phyloP scores from a whole-genome alignment of 2,113 vertebrate genomes.

The Anarhynchus alexandrinus region DNA sequence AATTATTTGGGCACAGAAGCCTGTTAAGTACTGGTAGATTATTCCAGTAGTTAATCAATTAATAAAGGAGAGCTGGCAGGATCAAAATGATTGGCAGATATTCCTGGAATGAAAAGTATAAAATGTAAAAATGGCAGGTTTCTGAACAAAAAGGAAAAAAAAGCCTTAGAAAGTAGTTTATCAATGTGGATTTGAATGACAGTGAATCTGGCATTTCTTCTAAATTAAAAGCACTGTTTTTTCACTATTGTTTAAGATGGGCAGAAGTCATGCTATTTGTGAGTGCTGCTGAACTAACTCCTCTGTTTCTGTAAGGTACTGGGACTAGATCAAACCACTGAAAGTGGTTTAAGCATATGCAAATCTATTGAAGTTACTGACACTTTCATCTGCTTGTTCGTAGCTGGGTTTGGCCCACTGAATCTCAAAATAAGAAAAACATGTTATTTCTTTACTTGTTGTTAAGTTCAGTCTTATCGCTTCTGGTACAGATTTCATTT shows the following conservation, averaged over 20 bases:
- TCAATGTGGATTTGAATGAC: conserved; percentile 13
- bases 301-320: neutral
- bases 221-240: neutral
- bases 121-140: conserved; percentile 41
- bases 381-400: neutral
- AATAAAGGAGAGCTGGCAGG: conserved; percentile 73
- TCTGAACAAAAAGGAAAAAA: conserved; percentile 11
- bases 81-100: conserved; percentile 75
- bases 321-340: neutral
- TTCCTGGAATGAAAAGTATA: conserved; percentile 64
- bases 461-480: neutral
- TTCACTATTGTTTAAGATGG: neutral
- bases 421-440: neutral
- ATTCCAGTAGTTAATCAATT: conserved; percentile 74
- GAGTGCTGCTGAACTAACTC: neutral
- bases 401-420: neutral
- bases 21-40: conserved; percentile 67
- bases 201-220: neutral
- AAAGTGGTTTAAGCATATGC: neutral
- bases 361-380: conserved; percentile 8
- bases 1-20: conserved; percentile 57
- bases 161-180: conserved; percentile 18
- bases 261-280: neutral
- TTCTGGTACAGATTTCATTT: neutral
- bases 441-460: neutral